Percentiles rank a stretch among this genome's conserved stretches.
Evolutionary conservation across 2,113 vertebrate species (phyloP).

Genomic region (Callipepla californica): DNA sequence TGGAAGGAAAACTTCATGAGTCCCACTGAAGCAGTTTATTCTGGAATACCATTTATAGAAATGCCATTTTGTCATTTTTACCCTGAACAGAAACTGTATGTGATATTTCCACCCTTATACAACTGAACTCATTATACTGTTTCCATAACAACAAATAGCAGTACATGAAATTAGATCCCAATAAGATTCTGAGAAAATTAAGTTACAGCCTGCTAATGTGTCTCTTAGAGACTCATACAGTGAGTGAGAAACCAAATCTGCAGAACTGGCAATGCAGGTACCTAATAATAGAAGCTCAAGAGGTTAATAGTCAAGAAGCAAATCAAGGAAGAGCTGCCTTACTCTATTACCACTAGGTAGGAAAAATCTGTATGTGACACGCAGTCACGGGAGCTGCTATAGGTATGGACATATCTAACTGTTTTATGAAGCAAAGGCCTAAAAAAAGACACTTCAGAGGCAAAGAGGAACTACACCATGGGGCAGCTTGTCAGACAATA

Average conservation of each 20-base stretch:
- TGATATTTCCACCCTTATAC: slow-evolving; percentile 78
- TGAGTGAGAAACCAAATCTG: slow-evolving; percentile 45
- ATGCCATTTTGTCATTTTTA: slow-evolving; percentile 73
- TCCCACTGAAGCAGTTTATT: slow-evolving; percentile 58
- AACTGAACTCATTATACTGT: slow-evolving; percentile 76
- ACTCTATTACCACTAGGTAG: not conserved
- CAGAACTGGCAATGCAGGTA: not conserved
- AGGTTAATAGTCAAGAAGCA: not conserved
- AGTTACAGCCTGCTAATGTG: slow-evolving; percentile 70
- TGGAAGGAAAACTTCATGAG: slow-evolving; percentile 60
- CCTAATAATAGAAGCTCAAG: not conserved
- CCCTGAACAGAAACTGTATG: slow-evolving; percentile 74
- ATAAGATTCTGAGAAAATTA: slow-evolving; percentile 75
- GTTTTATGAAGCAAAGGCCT: not conserved
- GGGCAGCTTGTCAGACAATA: not conserved
- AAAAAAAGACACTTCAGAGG: not conserved
- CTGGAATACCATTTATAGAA: slow-evolving; percentile 76
- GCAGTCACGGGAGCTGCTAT: not conserved
- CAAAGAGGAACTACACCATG: not conserved
- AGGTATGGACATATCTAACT: not conserved
- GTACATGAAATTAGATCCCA: slow-evolving; percentile 77
- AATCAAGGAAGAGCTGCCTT: not conserved
- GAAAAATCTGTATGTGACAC: not conserved
- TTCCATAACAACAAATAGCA: slow-evolving; percentile 81
- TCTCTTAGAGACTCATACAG: slow-evolving; percentile 45